Evolutionary conservation across 2,113 vertebrate species (phyloP).

Genomic region (Mixornis gularis): DNA sequence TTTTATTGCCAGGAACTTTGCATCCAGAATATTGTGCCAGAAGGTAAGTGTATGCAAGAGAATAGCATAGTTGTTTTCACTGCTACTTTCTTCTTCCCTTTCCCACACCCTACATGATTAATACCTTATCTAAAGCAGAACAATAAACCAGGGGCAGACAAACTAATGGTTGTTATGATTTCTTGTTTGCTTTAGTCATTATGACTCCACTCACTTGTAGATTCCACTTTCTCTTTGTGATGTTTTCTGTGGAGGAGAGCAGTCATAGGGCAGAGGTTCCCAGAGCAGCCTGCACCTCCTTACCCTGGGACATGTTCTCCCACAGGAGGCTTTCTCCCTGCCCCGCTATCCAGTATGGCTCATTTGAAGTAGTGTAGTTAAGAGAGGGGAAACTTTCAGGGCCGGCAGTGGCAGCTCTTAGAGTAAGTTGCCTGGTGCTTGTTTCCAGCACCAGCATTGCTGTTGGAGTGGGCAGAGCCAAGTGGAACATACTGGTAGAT

Average conservation of each 20-base stretch:
- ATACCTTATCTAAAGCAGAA: conserved; percentile 39
- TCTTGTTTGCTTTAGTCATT: conserved; percentile 56
- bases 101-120: background rate
- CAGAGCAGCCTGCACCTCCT: conserved; percentile 16
- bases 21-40: background rate
- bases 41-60: background rate
- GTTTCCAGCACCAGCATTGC: background rate
- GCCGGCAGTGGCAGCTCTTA: background rate
- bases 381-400: background rate
- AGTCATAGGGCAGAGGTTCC: conserved; percentile 23
- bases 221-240: background rate
- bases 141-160: conserved; percentile 34
- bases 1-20: background rate
- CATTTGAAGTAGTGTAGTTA: background rate
- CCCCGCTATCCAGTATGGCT: fast-evolving
- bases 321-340: background rate
- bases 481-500: conserved; percentile 3
- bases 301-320: conserved; percentile 53
- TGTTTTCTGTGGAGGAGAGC: conserved; percentile 41
- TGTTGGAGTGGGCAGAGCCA: background rate
- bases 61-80: background rate
- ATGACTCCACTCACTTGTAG: conserved; percentile 32
- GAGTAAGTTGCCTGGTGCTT: conserved; percentile 13
- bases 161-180: conserved; percentile 1
- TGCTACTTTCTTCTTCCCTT: background rate